Evolutionary conservation across 2,797 vertebrate species (phyloP), one percentile per base, ranked within the genome.

Genomic region (Diglossa cyanea): DNA sequence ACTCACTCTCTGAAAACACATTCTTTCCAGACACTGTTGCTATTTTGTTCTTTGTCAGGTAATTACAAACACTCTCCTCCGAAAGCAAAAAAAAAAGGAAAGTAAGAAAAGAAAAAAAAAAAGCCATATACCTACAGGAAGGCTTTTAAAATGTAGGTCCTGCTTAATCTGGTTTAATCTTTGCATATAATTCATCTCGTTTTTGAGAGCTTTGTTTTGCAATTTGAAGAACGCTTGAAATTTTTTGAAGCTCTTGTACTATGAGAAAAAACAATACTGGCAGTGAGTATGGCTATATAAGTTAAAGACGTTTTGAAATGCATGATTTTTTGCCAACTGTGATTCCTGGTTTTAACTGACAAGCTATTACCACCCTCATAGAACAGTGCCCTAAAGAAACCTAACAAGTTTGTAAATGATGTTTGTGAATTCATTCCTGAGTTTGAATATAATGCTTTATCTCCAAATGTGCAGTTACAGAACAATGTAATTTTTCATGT

Each of bases 21-120:
- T 96, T 96, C 71, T 96, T 97, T 91, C 75, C 78, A 95, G 55
- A 90, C 58, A 97, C 70, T 53, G 31, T 95, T 75, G 77, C 58
- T 76, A 79, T 76, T 89, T 96, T 79, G 21, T 91, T 92, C 50
- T 96, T 81, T 86, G 79, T 88, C 82, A 88, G 61, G 72, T 94
- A 95, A 88, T 92, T 85, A 93, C 47, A 90, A 96, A 89, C 47
- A 57, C 73, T 15, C 28, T 87, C 11, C 87, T 91, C 40, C 1
- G 8, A 60, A 60, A 75, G 81, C 17, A 11, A 42, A 50, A 67
- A 18, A 37, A 51, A 33, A n/a, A 39, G 14, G 10, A 6, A 54
- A 31, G 11, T 4, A 28, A 9, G 2, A n/a, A n/a, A 71, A 39
- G 2, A 25, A 58, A 48, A 57, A 45, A 48, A 23, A 9, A 45